Base-by-base conservation (phyloP, 2,113 vertebrate species). In the Bucco capensis region DNA sequence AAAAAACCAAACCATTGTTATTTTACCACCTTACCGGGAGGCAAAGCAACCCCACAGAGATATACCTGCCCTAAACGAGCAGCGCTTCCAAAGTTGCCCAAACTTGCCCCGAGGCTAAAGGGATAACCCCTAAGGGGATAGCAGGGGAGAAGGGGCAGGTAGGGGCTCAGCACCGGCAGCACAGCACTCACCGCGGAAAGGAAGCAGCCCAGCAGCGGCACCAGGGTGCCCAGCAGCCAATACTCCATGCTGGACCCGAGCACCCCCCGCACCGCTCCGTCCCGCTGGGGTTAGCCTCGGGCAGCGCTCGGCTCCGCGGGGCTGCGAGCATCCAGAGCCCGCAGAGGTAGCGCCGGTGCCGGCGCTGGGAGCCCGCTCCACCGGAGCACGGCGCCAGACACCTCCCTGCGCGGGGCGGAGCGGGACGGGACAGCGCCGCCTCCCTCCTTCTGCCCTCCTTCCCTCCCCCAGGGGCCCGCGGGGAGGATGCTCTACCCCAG, bases 141-240 rank as follows among this genome's bases (percentile, higher is more conserved):
- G 6, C 27, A 19, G 30, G 31, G 31, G 8, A 30, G 3, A 9
- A 42, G 40, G 40, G 40, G 40, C 40, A 42, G 5, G 8, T 51
- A 6, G 31, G 50, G 9, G 56, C 19, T 30, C 6, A 14, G 19
- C 47, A n/a, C 25, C 53, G 22, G 12, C 2, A 25, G 35, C 60
- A 91, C 2, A 25, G 35, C 60, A 91, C 96, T 96, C 93, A 96
- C 96, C 96, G 81, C 6, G 18, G 77, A 30, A 30, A 94, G 28
- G 3, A 95, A 47, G 66, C 75, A 90, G 50, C 70, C 62, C 14
- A 89, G 60, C 35, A 96, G 67, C 28, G 56, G 60, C 66, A 92
- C 31, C 24, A 74, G 38, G 1, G 88, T 7, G 3, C 49, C 23
- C 82, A 84, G 71, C 3, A 4, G 18, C 24, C 17, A 19, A 28